Percentiles rank a stretch among this genome's conserved stretches.
Conservation (phyloP, 2,797 vertebrate species). For the Heterohyrax brucei region DNA sequence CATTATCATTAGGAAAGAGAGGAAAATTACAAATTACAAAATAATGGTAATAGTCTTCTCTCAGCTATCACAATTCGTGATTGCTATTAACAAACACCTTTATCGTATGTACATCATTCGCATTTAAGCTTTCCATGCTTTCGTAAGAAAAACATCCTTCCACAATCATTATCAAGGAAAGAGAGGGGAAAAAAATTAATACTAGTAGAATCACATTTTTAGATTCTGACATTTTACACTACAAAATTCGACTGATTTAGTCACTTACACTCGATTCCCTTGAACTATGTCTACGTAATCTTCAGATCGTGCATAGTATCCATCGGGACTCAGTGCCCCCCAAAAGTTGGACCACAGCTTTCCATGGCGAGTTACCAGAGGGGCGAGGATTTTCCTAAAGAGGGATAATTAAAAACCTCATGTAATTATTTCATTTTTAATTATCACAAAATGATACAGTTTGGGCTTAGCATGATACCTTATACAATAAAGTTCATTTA, state of each 20-base stretch:
- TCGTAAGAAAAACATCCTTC: too few species aligned
- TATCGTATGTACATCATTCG: too few species aligned
- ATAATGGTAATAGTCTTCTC: too few species aligned
- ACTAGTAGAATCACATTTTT: background rate
- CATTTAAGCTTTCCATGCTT: too few species aligned
- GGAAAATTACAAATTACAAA: too few species aligned
- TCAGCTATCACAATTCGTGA: too few species aligned
- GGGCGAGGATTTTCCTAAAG: constrained; percentile 97
- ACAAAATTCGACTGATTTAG: background rate
- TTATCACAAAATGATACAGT: background rate
- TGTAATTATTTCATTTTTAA: background rate
- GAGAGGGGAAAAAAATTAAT: background rate
- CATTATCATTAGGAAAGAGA: background rate
- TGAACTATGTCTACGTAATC: constrained; percentile 99
- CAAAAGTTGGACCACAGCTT: constrained; percentile 99
- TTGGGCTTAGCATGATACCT: background rate
- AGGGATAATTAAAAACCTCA: constrained; percentile 1
- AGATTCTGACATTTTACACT: background rate
- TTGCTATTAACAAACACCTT: too few species aligned
- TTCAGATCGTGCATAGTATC: constrained; percentile 98
- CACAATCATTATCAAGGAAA: background rate
- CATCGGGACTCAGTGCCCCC: constrained; percentile 97
- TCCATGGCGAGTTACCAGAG: constrained; percentile 96
- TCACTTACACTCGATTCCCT: constrained; percentile 97
- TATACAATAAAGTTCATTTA: constrained; percentile 40